Base-by-base conservation (phyloP, 2,113 vertebrate species). In the Paradoxurus hermaphroditus region DNA sequence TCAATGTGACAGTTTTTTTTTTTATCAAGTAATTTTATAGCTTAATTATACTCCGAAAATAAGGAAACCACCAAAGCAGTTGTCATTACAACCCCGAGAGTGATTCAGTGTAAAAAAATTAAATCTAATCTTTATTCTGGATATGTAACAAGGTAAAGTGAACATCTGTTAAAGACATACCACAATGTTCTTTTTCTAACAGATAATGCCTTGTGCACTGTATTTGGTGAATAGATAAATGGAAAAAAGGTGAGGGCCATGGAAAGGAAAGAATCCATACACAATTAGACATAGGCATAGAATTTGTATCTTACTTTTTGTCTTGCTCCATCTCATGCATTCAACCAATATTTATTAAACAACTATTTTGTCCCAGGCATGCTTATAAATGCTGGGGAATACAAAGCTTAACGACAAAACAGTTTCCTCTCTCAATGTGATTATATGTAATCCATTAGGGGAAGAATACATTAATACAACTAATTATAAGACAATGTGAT, bases 1-100 rank as follows among this genome's bases (percentile, higher is more conserved):
- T 90, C 79, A 41, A 51, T 97, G 41, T 31, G 72, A 93, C 67
- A n/a, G 39, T 59, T 31, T 85, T 68, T 68, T 94, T 94, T 72
- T 91, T 84, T 16, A 95, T 93, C 63, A 90, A 91, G 72, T 65
- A 82, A 78, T 96, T 97, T 95, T 88, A 73, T 87, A 82, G 39
- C 49, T 90, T 94, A 96, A 77, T 96, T 92, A 92, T 90, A 88
- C 94, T 39, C 34, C 73, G 1, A 68, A 97, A 89, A 92, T 83
- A 95, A 94, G 63, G 15, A 77, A 92, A 88, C 81, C 77, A 68
- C 62, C 90, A 62, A 82, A 87, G 16, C 63, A 4, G 31, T 65
- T 92, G 16, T 70, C 49, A 72, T 72, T 85, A 59, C 23, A 83
- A 97, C 95, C 65, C 13, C 29, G 39, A 85, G n/a, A 90, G 16